phyloP scores from a whole-genome alignment of 2,113 vertebrate species.

The Suncus etruscus region DNA sequence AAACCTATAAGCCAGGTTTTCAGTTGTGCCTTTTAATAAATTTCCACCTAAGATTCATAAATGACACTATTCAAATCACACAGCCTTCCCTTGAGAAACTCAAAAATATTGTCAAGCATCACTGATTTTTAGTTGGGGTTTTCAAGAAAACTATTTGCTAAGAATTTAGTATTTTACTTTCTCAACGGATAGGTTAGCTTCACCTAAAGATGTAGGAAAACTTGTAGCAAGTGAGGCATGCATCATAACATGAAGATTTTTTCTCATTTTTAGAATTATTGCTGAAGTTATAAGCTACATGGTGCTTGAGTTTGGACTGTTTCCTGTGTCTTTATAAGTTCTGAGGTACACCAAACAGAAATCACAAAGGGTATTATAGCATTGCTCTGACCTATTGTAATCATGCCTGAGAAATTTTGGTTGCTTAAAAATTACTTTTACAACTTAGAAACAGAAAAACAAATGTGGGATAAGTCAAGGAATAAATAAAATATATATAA shows the following conservation, averaged over 20 bases:
- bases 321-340: conserved; percentile 8
- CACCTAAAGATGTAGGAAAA: conserved; percentile 17
- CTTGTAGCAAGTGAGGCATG: background rate
- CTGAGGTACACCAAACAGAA: background rate
- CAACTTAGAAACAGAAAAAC: conserved; percentile 38
- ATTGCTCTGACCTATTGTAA: background rate
- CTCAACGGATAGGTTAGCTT: background rate
- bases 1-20: background rate
- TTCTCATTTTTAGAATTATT: conserved; percentile 5
- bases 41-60: conserved; percentile 30
- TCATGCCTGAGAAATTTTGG: conserved; percentile 10
- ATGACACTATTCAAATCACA: background rate
- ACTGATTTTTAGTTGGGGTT: conserved; percentile 58
- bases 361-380: background rate
- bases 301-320: background rate
- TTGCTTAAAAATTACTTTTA: background rate
- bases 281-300: background rate
- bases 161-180: conserved; percentile 12
- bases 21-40: background rate
- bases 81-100: background rate
- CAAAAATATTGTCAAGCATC: conserved; percentile 37
- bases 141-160: conserved; percentile 16
- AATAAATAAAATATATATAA: background rate
- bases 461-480: conserved; percentile 24
- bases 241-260: background rate